These are phyloP conservation scores for Camponotus vicinus DNA, from an alignment of 1,140 invertebrate species.

Conservation along the genomic window DNA sequence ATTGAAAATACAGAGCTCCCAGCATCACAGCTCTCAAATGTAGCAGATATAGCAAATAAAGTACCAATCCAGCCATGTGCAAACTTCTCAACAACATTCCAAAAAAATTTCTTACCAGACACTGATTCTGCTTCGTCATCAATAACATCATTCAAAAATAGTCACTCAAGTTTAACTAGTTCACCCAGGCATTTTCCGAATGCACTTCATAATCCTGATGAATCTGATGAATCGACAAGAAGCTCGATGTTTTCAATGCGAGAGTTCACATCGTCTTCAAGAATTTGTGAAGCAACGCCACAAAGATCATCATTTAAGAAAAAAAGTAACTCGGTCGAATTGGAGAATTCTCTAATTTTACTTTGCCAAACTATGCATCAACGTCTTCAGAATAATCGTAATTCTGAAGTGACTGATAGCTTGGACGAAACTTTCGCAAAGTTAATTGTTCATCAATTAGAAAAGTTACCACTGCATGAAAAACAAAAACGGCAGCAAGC, in stretches of 20 bases:
- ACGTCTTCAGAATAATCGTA: neutral
- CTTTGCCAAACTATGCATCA: neutral
- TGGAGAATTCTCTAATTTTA: neutral
- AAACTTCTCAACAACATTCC: neutral
- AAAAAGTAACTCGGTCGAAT: neutral
- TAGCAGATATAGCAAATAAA: no score
- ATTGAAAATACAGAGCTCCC: neutral
- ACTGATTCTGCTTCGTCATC: no score
- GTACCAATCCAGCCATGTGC: neutral
- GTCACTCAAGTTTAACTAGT: neutral
- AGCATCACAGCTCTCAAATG: no score
- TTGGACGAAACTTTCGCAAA: neutral
- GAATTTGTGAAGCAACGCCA: conserved; percentile 9
- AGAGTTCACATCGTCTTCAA: neutral
- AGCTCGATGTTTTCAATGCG: neutral
- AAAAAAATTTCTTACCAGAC: no score
- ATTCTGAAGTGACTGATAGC: neutral
- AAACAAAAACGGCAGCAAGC: neutral
- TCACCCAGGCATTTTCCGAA: neutral
- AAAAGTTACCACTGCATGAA: neutral
- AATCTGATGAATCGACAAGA: neutral
- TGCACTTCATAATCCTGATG: neutral
- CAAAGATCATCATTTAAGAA: neutral
- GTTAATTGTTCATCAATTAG: neutral
- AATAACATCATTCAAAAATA: neutral